phyloP scores from a whole-genome alignment of 1,140 invertebrate genomes.

The Papilio glaucus region DNA sequence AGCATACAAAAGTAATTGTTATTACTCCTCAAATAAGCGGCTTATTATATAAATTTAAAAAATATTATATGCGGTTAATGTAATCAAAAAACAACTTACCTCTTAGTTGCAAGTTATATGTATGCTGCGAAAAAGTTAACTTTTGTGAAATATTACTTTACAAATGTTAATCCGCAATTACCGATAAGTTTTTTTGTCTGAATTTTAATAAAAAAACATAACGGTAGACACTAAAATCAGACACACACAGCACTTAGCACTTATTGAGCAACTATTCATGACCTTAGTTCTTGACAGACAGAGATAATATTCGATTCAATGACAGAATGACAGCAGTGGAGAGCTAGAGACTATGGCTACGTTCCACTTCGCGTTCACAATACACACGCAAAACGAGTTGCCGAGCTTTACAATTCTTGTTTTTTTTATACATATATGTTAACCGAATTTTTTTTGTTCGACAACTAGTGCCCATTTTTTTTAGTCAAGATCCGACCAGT shows the following conservation, averaged over 20 bases:
- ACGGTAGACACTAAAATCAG: neutral
- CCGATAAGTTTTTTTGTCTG: neutral
- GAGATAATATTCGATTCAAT: slow-evolving; percentile 2
- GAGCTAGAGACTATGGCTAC: neutral
- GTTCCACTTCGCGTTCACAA: too few species aligned
- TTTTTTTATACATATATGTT: too few species aligned
- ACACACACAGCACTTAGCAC: neutral
- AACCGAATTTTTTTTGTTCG: too few species aligned
- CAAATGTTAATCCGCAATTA: neutral
- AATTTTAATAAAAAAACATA: neutral
- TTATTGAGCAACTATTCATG: slow-evolving; percentile 2
- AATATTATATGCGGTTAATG: neutral
- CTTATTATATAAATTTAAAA: neutral
- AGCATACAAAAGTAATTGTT: neutral
- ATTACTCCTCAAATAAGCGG: neutral
- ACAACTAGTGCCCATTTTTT: too few species aligned
- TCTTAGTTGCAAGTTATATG: neutral
- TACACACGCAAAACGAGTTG: too few species aligned
- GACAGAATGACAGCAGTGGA: neutral
- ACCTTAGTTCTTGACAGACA: neutral
- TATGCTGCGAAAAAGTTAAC: neutral
- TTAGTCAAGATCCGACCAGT: too few species aligned
- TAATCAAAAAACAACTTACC: neutral
- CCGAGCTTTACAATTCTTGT: too few species aligned
- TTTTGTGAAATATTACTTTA: neutral